These are phyloP conservation scores for Taphrorychus bicolor DNA, from an alignment of 2,888 invertebrate genomes.

Conservation along the genomic window DNA sequence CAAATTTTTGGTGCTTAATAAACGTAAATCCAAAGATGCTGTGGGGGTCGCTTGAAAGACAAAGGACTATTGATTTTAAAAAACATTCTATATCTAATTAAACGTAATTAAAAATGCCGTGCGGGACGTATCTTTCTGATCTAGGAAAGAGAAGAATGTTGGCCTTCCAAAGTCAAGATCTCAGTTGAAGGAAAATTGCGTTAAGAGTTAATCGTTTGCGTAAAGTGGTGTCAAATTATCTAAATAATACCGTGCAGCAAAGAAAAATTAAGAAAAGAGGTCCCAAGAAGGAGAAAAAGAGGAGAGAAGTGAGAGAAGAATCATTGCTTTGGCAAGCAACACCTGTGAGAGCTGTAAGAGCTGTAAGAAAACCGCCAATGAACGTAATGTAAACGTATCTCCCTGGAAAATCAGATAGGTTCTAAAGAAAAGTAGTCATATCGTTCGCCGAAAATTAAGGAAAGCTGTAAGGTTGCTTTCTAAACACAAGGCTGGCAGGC, in stretches of 20 bases:
- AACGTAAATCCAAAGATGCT: too few relatives aligned
- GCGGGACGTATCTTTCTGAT: not conserved
- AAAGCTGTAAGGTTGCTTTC: not conserved
- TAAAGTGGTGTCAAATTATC: not conserved
- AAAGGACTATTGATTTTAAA: too few relatives aligned
- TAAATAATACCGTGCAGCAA: not conserved
- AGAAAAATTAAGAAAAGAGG: not conserved
- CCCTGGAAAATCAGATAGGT: not conserved
- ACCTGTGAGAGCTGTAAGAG: not conserved
- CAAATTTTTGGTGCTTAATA: too few relatives aligned
- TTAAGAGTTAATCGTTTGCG: not conserved
- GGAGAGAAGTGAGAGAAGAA: too few relatives aligned
- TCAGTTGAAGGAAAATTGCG: not conserved
- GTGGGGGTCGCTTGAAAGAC: too few relatives aligned
- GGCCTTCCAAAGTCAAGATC: not conserved
- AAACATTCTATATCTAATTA: too few relatives aligned
- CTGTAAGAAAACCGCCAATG: too few relatives aligned
- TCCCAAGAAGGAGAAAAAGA: not conserved
- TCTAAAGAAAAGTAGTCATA: too few relatives aligned
- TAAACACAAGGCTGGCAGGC: not conserved
- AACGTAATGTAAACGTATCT: not conserved
- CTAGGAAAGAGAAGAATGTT: not conserved
- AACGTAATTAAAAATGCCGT: not conserved
- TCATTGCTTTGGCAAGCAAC: not conserved
- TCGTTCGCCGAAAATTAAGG: not conserved